phyloP scores from a whole-genome alignment of 2,113 vertebrate genomes.

The Hiodon tergisus region DNA sequence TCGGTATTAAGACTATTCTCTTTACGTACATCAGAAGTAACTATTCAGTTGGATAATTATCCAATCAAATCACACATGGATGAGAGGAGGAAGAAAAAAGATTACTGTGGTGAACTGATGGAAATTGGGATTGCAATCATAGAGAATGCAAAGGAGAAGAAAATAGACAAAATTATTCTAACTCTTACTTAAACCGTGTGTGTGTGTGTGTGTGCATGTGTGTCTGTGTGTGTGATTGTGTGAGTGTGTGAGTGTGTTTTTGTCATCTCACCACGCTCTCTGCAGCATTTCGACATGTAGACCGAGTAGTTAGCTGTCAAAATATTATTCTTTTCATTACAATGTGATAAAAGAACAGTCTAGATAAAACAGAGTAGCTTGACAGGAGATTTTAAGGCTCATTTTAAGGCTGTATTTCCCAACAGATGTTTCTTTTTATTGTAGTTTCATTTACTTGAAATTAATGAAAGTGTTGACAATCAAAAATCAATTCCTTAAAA shows the following conservation, averaged over 20 bases:
- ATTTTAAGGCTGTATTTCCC: background rate
- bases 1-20: too few species aligned
- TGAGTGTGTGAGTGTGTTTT: background rate
- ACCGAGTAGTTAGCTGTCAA: constrained; percentile 2
- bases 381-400: constrained; percentile 3
- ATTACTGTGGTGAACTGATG: background rate
- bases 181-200: background rate
- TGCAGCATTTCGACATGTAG: background rate
- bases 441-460: background rate
- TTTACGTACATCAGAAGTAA: too few species aligned
- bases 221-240: too few species aligned
- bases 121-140: background rate
- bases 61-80: background rate
- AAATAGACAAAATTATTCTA: background rate
- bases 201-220: too few species aligned
- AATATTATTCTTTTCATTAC: background rate
- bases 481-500: too few species aligned
- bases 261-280: background rate
- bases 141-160: background rate
- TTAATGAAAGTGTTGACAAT: background rate
- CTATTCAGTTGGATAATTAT: too few species aligned
- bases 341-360: background rate
- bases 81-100: background rate
- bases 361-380: background rate
- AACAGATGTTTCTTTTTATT: background rate